Conservation (phyloP, 1,140 invertebrate genomes). For the Brachionus rotundiformis region DNA sequence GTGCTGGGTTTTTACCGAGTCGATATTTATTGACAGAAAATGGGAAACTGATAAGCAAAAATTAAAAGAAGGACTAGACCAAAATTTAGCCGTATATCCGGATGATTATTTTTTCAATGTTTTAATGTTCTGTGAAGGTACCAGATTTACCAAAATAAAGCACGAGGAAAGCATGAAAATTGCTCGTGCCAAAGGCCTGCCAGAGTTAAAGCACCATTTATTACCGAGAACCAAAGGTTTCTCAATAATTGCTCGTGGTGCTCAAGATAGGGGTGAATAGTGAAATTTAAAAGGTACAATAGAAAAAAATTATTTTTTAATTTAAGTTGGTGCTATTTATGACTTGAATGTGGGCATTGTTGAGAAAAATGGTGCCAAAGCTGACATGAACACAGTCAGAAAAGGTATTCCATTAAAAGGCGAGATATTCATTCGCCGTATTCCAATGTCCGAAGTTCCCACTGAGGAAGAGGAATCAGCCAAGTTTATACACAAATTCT, state of each 20-base stretch:
- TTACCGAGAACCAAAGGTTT: constrained; percentile 89
- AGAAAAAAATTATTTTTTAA: not conserved
- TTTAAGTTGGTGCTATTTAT: constrained; percentile 41
- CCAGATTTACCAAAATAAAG: constrained; percentile 83
- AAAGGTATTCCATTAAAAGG: constrained; percentile 5
- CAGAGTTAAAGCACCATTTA: constrained; percentile 82
- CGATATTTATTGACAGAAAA: constrained; percentile 85
- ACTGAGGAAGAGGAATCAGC: constrained; percentile 75
- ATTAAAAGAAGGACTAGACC: constrained; percentile 76
- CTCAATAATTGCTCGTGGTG: constrained; percentile 54
- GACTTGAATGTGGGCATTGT: constrained; percentile 45
- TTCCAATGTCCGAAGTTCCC: constrained; percentile 78
- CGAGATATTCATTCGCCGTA: constrained; percentile 66
- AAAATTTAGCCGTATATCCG: constrained; percentile 75
- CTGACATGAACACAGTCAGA: constrained; percentile 13
- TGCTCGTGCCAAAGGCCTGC: constrained; percentile 79
- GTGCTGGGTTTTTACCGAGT: constrained; percentile 90
- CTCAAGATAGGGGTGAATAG: not conserved
- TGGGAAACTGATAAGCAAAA: constrained; percentile 83
- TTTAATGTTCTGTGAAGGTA: constrained; percentile 83
- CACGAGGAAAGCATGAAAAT: constrained; percentile 83
- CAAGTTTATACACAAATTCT: constrained; percentile 79
- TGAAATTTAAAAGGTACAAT: not conserved
- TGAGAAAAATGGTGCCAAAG: not conserved
- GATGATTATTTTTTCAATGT: constrained; percentile 60